phyloP scores from a whole-genome alignment of 2,797 vertebrate genomes.

The Leptodactylus fallax region DNA sequence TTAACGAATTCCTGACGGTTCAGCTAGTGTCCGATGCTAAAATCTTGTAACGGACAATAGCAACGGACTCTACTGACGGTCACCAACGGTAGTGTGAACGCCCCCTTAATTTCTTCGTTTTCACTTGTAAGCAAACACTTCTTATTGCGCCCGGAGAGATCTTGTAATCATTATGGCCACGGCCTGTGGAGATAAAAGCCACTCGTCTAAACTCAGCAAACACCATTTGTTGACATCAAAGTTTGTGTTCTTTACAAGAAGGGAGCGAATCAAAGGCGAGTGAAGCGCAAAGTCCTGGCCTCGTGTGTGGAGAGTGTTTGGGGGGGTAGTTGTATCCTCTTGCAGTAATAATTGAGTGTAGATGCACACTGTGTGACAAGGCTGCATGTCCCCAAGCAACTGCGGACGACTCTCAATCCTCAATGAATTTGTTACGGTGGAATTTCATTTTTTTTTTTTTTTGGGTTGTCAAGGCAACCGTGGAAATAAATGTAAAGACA shows the following conservation, averaged over 20 bases:
- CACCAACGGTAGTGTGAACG: too few species aligned
- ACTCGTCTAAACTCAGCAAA: slow-evolving; percentile 56
- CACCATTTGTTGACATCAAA: slow-evolving; percentile 37
- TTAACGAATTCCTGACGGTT: too few species aligned
- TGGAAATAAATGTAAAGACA: slow-evolving; percentile 72
- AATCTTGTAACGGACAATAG: too few species aligned
- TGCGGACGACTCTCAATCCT: slow-evolving; percentile 56
- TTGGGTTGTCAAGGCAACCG: slow-evolving; percentile 70
- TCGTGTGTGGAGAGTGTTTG: slow-evolving; percentile 53
- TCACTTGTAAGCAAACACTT: slow-evolving; percentile 64
- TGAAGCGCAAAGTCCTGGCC: slow-evolving; percentile 54
- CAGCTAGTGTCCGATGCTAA: too few species aligned
- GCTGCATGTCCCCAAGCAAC: slow-evolving; percentile 52
- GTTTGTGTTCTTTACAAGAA: slow-evolving; percentile 55
- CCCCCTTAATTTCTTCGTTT: not conserved
- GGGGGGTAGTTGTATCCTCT: slow-evolving; percentile 67
- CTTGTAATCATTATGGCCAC: slow-evolving; percentile 29
- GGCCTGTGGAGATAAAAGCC: slow-evolving; percentile 62
- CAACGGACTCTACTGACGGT: too few species aligned
- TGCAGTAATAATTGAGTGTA: slow-evolving; percentile 67
- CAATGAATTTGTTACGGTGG: slow-evolving; percentile 64
- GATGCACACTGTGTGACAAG: slow-evolving; percentile 64
- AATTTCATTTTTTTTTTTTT: slow-evolving; percentile 66
- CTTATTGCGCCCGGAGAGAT: slow-evolving; percentile 54
- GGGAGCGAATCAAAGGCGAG: slow-evolving; percentile 31